phyloP scores from a whole-genome alignment of 2,113 vertebrate species.

The Procapra przewalskii region DNA sequence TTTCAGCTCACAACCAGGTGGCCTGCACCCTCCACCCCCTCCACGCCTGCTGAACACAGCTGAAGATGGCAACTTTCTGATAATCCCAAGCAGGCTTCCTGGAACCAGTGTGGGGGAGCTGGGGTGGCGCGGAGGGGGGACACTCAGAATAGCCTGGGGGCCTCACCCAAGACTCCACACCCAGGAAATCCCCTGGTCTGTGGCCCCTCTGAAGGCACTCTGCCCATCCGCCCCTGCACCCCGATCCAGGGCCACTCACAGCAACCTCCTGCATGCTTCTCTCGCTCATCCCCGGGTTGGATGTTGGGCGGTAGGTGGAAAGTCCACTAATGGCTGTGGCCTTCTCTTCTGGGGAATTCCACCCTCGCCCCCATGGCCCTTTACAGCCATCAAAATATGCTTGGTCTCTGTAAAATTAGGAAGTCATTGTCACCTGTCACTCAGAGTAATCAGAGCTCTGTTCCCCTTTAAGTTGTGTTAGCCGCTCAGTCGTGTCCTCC shows the following conservation, averaged over 20 bases:
- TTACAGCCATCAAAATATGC: not conserved
- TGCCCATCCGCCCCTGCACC: not conserved
- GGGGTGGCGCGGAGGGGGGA: not conserved
- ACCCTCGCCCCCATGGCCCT: not conserved
- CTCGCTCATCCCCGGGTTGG: not conserved
- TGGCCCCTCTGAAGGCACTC: not conserved
- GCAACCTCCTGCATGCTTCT: not conserved
- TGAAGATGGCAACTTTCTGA: constrained; percentile 37
- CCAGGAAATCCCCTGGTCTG: constrained; percentile 65
- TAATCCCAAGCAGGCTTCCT: constrained; percentile 50
- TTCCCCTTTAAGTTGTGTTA: not conserved
- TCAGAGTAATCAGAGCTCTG: not conserved
- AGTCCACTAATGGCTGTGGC: not conserved
- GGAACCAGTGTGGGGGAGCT: not conserved
- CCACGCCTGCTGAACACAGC: not conserved
- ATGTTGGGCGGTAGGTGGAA: not conserved
- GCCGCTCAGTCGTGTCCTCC: not conserved
- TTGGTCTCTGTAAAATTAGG: constrained; percentile 37
- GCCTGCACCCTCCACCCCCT: not conserved
- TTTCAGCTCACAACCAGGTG: constrained; percentile 28
- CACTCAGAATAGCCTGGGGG: constrained; percentile 50
- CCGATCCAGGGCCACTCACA: not conserved
- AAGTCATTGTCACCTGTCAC: constrained; percentile 33
- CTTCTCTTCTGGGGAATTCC: constrained; percentile 58
- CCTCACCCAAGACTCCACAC: constrained; percentile 6